Conservation (phyloP, 2,113 vertebrate species). For the Procavia capensis region DNA sequence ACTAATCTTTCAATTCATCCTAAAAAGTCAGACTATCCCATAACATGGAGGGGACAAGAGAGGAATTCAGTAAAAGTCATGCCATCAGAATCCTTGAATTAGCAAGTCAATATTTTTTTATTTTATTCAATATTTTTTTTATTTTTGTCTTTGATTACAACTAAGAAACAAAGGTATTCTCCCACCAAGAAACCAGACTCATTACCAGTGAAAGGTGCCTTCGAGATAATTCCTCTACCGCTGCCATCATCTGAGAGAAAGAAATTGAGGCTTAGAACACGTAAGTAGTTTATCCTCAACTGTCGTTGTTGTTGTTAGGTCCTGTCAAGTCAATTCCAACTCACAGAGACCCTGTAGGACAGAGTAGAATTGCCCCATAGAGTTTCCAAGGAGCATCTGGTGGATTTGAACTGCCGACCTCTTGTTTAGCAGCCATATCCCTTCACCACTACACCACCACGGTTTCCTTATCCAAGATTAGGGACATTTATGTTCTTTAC, state of each 20-base stretch:
- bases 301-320: too few species aligned
- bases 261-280: background rate
- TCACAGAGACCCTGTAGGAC: too few species aligned
- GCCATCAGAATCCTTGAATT: background rate
- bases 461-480: conserved; percentile 7
- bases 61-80: background rate
- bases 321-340: too few species aligned
- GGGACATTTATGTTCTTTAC: background rate
- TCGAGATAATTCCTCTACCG: background rate
- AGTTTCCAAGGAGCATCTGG: too few species aligned
- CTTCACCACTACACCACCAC: too few species aligned
- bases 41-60: background rate
- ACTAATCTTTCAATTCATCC: background rate
- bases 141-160: background rate
- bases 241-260: background rate
- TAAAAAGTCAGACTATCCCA: background rate
- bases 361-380: too few species aligned
- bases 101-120: background rate
- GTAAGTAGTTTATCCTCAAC: background rate
- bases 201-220: background rate
- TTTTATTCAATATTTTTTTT: background rate
- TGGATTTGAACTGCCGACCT: too few species aligned
- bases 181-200: background rate
- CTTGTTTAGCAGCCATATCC: too few species aligned
- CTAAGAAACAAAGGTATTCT: background rate